These are phyloP conservation scores for Pantherophis alleghaniensis DNA, from an alignment of 2,797 vertebrate genomes.

Conservation along the genomic window DNA sequence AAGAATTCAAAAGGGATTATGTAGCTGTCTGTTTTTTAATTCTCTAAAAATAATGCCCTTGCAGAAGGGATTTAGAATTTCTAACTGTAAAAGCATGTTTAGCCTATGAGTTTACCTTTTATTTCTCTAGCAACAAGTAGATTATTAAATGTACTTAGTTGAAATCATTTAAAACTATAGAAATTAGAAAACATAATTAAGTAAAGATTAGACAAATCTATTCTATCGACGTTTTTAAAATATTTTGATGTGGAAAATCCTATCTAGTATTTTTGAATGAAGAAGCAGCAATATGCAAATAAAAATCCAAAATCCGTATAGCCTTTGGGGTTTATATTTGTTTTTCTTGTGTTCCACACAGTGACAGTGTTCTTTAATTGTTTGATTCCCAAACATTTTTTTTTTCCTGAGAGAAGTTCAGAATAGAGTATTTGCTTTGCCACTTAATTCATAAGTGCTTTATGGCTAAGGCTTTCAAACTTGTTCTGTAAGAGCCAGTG, in stretches of 20 bases:
- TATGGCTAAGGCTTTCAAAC: background rate
- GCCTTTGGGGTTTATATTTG: background rate
- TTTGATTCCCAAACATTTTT: background rate
- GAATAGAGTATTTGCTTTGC: background rate
- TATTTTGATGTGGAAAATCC: background rate
- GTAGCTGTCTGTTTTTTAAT: background rate
- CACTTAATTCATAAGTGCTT: background rate
- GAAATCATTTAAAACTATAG: background rate
- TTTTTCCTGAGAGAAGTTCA: background rate
- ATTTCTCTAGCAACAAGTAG: background rate
- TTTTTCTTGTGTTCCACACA: background rate
- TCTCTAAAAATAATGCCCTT: background rate
- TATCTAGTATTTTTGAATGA: background rate
- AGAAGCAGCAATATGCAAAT: background rate
- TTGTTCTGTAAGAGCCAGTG: background rate
- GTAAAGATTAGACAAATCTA: background rate
- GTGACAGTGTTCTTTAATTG: background rate
- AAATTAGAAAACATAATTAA: background rate
- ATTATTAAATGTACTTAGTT: background rate
- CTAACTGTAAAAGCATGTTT: background rate
- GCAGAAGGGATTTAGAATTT: background rate
- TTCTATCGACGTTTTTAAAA: background rate
- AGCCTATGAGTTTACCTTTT: background rate
- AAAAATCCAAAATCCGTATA: background rate
- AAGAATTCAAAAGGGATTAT: background rate